These are phyloP conservation scores for Trichonephila inaurata DNA, from an alignment of 1,140 invertebrate species.

Conservation along the genomic window DNA sequence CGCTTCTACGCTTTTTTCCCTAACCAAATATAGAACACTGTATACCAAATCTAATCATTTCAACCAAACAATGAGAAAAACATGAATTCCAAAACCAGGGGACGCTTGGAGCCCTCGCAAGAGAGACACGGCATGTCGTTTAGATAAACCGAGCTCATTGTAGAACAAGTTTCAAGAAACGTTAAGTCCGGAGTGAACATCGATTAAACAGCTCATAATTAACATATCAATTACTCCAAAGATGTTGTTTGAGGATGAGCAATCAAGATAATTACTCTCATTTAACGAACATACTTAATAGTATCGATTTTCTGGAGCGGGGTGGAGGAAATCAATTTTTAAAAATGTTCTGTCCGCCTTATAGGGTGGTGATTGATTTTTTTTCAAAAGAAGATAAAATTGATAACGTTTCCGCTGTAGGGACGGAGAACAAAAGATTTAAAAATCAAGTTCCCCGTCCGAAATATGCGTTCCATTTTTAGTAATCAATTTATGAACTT, in stretches of 20 bases:
- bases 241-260: conserved; percentile 42
- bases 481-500: conserved; percentile 31
- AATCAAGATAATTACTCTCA: conserved; percentile 56
- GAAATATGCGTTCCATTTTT: not conserved
- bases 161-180: conserved; percentile 30
- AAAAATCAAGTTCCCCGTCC: not conserved
- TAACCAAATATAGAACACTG: not conserved
- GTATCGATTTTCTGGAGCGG: not conserved
- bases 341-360: conserved; percentile 5
- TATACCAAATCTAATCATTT: not conserved
- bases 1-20: not conserved
- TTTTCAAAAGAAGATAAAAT: not conserved
- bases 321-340: conserved; percentile 17
- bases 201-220: conserved; percentile 57
- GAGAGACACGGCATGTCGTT: not conserved
- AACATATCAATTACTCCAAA: conserved; percentile 55
- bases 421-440: not conserved
- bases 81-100: not conserved
- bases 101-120: not conserved
- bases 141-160: not conserved
- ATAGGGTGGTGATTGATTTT: not conserved
- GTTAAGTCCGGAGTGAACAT: conserved; percentile 20
- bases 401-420: not conserved
- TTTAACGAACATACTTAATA: conserved; percentile 40
- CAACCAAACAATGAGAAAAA: not conserved